Base-by-base conservation (phyloP, 2,888 invertebrate species). In the Caenorhabditis sp. region DNA sequence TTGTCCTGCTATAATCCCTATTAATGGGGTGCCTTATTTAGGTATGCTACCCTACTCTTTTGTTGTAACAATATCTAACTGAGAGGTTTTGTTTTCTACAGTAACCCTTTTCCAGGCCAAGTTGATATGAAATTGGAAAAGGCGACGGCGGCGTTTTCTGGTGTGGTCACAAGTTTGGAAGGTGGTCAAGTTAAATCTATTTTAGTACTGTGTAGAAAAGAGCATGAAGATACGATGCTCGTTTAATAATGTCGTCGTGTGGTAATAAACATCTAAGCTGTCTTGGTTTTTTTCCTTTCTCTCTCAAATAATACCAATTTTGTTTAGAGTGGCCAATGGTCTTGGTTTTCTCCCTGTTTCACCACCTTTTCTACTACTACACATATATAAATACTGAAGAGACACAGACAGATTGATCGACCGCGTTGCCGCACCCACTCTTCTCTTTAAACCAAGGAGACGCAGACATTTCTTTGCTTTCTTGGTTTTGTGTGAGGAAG, bases 71-170 rank as follows among this genome's bases (percentile, higher is more conserved):
- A n/a, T n/a, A n/a, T n/a, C n/a, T n/a, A n/a, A n/a, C n/a, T n/a
- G n/a, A n/a, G n/a, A n/a, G n/a, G n/a, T 31, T 10, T 31, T 31
- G 5, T 10, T 31, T 10, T 6, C 10, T 31, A 31, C 31, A 31
- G 31, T 31, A 54, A 17, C 4, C 6, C 19, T 10, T 43, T 43
- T 72, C 57, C 58, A 69, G 79, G 81, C 12, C 66, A 76, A 59
- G 76, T 79, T 59, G 75, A 81, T 63, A 62, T 81, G 75, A 81
- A 81, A 58, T 77, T 73, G 23, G 81, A 81, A 62, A 69, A 71
- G 31, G 79, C 78, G 1, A 60, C 71, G 17, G 76, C 72, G 50
- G 69, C 71, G 4, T 17, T 75, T 55, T 60, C 69, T 17, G 80
- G 79, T 21, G 61, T 66, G 23, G 69, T 79, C 24, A 61, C 68